Conservation (phyloP, 2,888 invertebrate species). For the Stenchaetothrips biformis region DNA sequence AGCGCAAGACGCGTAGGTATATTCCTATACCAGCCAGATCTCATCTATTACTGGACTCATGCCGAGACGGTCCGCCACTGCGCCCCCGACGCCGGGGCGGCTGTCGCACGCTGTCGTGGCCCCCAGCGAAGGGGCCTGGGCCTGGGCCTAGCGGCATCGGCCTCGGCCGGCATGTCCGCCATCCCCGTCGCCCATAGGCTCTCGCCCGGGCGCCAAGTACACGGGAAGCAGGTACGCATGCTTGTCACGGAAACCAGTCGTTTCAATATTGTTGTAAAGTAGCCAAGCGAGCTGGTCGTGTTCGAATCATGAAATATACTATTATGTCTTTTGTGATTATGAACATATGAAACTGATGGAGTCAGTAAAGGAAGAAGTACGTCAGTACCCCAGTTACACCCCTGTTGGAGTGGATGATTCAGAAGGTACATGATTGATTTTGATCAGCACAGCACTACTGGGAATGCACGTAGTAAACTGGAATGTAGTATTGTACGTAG, state of each 20-base stretch:
- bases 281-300: too few relatives aligned
- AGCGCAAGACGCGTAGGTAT: too few relatives aligned
- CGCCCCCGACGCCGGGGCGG: constrained; percentile 66
- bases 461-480: too few relatives aligned
- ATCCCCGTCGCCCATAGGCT: constrained; percentile 35
- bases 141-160: not conserved
- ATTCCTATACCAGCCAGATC: constrained; percentile 63
- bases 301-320: too few relatives aligned
- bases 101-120: constrained; percentile 69
- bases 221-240: constrained; percentile 45
- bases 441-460: not conserved
- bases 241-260: not conserved
- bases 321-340: not conserved
- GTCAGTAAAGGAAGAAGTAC: constrained; percentile 4
- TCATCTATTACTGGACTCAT: constrained; percentile 89
- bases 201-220: constrained; percentile 44
- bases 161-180: constrained; percentile 36
- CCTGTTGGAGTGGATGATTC: not conserved
- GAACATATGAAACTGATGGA: not conserved
- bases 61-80: constrained; percentile 63
- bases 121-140: constrained; percentile 53
- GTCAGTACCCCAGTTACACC: not conserved
- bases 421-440: not conserved
- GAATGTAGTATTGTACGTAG: too few relatives aligned
- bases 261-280: too few relatives aligned